Conservation (phyloP, 2,113 vertebrate genomes). For the Myocastor coypus region DNA sequence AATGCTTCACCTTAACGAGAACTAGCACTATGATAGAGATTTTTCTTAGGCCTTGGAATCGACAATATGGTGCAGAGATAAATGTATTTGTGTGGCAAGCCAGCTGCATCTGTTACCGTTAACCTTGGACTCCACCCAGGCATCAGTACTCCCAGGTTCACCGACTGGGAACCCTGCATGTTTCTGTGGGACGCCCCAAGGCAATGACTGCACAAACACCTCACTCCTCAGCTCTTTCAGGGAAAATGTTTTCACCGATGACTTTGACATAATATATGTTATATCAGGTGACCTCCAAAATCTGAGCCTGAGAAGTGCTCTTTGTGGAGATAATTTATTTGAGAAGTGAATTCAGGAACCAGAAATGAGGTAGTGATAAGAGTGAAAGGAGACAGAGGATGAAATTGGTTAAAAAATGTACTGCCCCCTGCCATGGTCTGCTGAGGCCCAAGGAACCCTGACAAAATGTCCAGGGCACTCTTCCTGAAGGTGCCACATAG, state of each 20-base stretch:
- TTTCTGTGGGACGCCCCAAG: not conserved
- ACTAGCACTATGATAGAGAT: not conserved
- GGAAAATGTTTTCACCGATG: not conserved
- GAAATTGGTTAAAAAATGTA: not conserved
- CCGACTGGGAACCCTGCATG: not conserved
- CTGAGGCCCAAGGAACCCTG: not conserved
- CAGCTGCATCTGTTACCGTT: not conserved
- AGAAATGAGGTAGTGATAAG: not conserved
- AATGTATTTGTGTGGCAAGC: not conserved
- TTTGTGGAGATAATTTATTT: not conserved
- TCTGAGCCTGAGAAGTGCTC: not conserved
- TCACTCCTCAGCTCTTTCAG: constrained; percentile 67
- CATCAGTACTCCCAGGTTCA: not conserved
- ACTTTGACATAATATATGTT: not conserved
- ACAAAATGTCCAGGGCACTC: not conserved
- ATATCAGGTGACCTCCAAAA: not conserved
- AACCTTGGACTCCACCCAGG: not conserved
- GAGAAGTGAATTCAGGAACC: not conserved
- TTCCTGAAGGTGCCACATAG: not conserved
- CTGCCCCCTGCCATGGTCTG: not conserved
- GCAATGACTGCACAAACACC: constrained; percentile 65
- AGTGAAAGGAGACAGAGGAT: not conserved
- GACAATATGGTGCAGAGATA: not conserved
- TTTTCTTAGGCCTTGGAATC: not conserved
- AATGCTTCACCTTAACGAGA: not conserved